phyloP scores from a whole-genome alignment of 2,113 vertebrate species.

The Notothenia coriiceps region DNA sequence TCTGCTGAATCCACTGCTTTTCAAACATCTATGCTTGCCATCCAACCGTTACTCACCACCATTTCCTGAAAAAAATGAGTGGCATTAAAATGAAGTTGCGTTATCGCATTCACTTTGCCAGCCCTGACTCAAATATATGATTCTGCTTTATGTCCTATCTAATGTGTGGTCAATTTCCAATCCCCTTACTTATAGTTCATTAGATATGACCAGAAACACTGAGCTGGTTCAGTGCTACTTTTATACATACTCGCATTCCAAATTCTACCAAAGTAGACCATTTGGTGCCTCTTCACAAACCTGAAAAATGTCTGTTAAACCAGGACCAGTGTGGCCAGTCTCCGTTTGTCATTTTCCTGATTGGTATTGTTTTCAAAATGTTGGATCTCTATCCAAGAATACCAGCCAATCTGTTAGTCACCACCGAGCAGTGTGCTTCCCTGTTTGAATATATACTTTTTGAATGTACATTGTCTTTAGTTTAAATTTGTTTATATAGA shows the following conservation, averaged over 20 bases:
- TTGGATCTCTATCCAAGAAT: background rate
- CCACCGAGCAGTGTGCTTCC: background rate
- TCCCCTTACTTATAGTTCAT: background rate
- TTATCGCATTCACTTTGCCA: too few relatives aligned
- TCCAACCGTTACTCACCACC: too few relatives aligned
- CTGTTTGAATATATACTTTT: background rate
- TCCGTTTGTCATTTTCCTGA: background rate
- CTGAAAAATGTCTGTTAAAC: background rate
- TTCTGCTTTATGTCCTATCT: too few relatives aligned
- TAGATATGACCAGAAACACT: background rate
- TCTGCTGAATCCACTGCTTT: too few relatives aligned
- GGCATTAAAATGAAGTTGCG: too few relatives aligned
- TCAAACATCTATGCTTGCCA: too few relatives aligned
- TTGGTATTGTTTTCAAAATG: too few relatives aligned
- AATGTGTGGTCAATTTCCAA: background rate
- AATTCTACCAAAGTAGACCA: background rate
- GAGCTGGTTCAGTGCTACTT: background rate
- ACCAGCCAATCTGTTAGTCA: background rate
- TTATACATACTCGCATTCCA: background rate
- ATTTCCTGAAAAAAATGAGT: too few relatives aligned
- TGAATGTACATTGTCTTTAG: too few relatives aligned
- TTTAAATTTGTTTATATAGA: too few relatives aligned
- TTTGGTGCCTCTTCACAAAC: background rate
- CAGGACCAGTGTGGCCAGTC: background rate
- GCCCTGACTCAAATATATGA: too few relatives aligned